A percentile compares a stretch with the other conserved stretches of the same genome.
Evolutionary conservation across 2,113 vertebrate genomes (phyloP).

Genomic region (Pica pica): DNA sequence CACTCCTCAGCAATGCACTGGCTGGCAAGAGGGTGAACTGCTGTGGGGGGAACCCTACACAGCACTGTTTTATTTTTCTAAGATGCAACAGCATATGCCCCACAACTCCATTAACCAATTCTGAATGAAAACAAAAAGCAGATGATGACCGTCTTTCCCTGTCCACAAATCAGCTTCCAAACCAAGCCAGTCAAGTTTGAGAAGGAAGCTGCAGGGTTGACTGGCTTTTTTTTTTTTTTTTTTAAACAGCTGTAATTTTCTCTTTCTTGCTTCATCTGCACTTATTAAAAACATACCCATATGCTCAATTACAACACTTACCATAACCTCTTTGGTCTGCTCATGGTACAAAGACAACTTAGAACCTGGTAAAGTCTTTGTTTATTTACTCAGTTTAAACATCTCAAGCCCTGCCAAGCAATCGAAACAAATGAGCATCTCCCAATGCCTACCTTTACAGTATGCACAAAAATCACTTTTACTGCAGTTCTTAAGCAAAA

Average conservation of each 20-base stretch:
- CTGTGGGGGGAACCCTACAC: neutral
- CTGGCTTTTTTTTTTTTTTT: no score
- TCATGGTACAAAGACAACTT: neutral
- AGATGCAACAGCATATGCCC: neutral
- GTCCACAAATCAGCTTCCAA: neutral
- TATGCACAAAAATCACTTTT: neutral
- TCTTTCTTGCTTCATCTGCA: neutral
- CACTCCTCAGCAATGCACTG: fast-evolving
- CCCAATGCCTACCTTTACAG: fast-evolving
- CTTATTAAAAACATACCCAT: neutral
- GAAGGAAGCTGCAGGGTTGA: neutral
- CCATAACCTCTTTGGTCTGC: neutral
- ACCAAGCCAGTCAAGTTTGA: fast-evolving
- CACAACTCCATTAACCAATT: neutral
- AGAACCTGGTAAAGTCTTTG: neutral
- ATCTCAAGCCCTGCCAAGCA: neutral
- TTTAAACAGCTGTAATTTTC: neutral
- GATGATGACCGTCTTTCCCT: fast-evolving
- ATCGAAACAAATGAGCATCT: neutral
- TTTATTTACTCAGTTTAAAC: neutral
- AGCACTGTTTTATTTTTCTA: fast-evolving
- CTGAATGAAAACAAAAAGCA: neutral
- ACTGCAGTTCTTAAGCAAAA: neutral
- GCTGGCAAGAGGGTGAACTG: neutral
- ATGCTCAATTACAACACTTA: neutral